Base-by-base conservation (phyloP, 1,140 invertebrate genomes). In the Drosophila saltans region DNA sequence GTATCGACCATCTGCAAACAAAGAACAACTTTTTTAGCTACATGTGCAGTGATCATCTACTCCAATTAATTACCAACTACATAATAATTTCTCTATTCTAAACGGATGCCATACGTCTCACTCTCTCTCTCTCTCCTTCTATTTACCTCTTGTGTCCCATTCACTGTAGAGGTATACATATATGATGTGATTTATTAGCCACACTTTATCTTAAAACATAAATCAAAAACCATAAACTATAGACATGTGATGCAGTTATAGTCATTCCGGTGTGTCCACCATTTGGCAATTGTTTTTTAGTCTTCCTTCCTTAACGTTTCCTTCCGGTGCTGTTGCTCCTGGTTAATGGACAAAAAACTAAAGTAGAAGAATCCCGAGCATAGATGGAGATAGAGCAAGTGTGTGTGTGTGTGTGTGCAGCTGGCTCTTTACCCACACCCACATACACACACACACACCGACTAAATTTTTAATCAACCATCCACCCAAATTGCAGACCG, bases 381-480 rank as follows among this genome's bases (percentile, higher is more conserved):
- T 36, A 36, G 33, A 30, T 2, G 4, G 28, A 30, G 59, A 52
- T 64, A 67, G 66, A 43, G 65, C 9, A 21, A 43, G 45, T 28
- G 58, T 6, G 58, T 48, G 40, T 52, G 28, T 39, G 33, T 30
- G 43, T 39, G 66, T 66, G 65, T 60, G 69, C 67, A 85, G 85
- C 81, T 86, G 75, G 78, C 69, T 69, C 41, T 59, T 48, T 69
- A 65, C 43, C 64, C 69, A 78, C 66, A 2, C 72, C 64, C 69
- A 70, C 71, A 55, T 79, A 66, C 66, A 66, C 69, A 45, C 69
- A 72, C 61, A 72, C 72, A 70, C 55, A 70, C 60, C 68, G 56
- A 74, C 79, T 88, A 88, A 88, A 88, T 88, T 88, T 88, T 88
- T 88, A 88, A 88, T 88, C 83, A 88, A 89, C 83, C 73, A 79